Percentiles rank a stretch among this genome's conserved stretches.
phyloP scores from a whole-genome alignment of 2,888 invertebrate genomes.

The Pasiphila rectangulata region DNA sequence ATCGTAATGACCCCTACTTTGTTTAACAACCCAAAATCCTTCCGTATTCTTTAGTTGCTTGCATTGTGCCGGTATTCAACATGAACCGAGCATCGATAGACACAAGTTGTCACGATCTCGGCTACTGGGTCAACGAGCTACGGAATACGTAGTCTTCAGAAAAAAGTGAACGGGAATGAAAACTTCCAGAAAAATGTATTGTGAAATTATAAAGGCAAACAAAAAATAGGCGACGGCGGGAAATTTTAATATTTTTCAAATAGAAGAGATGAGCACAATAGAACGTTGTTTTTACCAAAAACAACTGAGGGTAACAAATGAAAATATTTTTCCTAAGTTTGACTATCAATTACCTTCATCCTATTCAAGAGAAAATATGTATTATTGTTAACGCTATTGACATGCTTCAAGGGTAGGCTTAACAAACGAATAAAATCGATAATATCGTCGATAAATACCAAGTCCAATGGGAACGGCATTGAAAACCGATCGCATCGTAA shows the following conservation, averaged over 20 bases:
- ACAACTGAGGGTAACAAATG: too few relatives aligned
- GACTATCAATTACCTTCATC: too few relatives aligned
- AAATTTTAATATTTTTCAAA: constrained; percentile 1
- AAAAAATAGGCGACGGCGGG: not conserved
- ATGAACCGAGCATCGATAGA: constrained; percentile 40
- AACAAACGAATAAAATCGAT: constrained; percentile 22
- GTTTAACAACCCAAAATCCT: constrained; percentile 11
- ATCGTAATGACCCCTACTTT: constrained; percentile 19
- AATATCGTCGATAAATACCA: constrained; percentile 29
- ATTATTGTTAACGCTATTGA: not conserved
- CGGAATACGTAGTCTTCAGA: constrained; percentile 29
- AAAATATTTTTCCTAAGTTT: too few relatives aligned
- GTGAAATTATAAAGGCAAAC: constrained; percentile 1
- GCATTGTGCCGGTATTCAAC: constrained; percentile 23
- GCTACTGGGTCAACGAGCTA: constrained; percentile 68
- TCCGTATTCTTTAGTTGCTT: constrained; percentile 36
- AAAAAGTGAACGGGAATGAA: constrained; percentile 20
- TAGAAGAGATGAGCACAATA: not conserved
- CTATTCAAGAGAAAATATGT: not conserved
- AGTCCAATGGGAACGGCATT: constrained; percentile 35
- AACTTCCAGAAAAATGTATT: constrained; percentile 4
- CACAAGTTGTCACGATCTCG: constrained; percentile 64
- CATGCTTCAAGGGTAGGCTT: constrained; percentile 5
- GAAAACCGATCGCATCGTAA: constrained; percentile 37
- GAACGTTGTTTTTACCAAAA: not conserved